These are phyloP conservation scores for Diglossa cyanea DNA, from an alignment of 2,797 vertebrate species.

Conservation along the genomic window DNA sequence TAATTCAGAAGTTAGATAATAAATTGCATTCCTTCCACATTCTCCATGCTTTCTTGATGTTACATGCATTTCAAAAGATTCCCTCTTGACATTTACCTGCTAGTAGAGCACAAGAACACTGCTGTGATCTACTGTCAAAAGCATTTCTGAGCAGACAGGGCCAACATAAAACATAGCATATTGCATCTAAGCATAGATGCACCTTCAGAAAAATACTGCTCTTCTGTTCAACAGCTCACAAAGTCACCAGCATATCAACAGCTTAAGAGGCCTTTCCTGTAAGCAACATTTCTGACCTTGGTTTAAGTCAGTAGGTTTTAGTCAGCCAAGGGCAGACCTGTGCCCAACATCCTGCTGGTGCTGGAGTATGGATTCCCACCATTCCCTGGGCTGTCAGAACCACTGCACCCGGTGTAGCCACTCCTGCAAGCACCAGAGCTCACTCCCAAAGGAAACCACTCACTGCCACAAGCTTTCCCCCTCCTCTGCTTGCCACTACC, in stretches of 20 bases:
- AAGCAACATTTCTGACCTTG: neutral
- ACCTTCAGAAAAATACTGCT: neutral
- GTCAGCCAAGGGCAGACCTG: rapidly evolving
- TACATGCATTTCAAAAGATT: neutral
- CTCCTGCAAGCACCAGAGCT: neutral
- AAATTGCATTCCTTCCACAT: neutral
- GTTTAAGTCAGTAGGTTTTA: neutral
- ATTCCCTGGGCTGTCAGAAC: neutral
- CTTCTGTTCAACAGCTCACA: neutral
- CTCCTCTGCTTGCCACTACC: neutral
- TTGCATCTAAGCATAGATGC: neutral
- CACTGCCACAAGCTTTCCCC: neutral
- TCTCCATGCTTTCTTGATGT: neutral
- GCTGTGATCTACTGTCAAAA: neutral
- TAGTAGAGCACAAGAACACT: neutral
- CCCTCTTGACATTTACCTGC: neutral
- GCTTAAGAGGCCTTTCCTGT: neutral
- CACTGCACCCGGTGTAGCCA: rapidly evolving
- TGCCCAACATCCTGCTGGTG: rapidly evolving
- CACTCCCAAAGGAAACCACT: neutral
- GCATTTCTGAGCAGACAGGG: neutral
- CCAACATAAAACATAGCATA: neutral
- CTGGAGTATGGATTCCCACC: rapidly evolving
- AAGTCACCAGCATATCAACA: neutral
- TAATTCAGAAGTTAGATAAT: neutral